Evolutionary conservation across 2,888 invertebrate genomes (phyloP), one percentile per base, ranked within the genome.

Genomic region (Megastigmus dorsalis): DNA sequence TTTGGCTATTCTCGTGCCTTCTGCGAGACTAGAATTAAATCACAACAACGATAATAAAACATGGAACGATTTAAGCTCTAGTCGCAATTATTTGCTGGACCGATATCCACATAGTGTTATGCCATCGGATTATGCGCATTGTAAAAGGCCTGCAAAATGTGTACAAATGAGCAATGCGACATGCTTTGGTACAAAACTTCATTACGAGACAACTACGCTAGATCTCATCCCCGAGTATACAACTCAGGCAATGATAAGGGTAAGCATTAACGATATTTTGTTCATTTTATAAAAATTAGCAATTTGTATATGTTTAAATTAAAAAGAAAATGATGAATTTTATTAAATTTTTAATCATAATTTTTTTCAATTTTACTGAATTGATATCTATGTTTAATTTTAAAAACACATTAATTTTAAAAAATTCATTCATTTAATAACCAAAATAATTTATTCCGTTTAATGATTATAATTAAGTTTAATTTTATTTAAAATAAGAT

Each of bases 101-200:
- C 80, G 84, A 67, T 84, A 84, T 77, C 81, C 84, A 15, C 79
- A 83, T 18, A 81, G 84, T 52, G 85, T 85, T 76, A 60, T 82
- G 52, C 82, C 86, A 65, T 77, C 81, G 3, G 83, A 84, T 78
- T 81, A 79, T 43, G 81, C 87, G 73, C 95, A 70, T 26, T 95
- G 95, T 83, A 92, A 92, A 60, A 90, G 92, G 71, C 90, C 91
- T 78, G 95, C 94, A 4, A 92, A 90, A 82, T 96, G 96, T 85
- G 91, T 93, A 80, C 86, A 89, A 1, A 88, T 95, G 57, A 92
- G 91, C 75, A 90, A 90, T 76, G 85, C 83, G 52, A 90, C 91
- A 0, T 97, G 97, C 83, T 90, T 97, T 84, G 96, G 96, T 13
- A 92, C 93, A 2, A 93, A 93, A 84, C 88, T 97, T 69, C 93